Evolutionary conservation across 2,113 vertebrate species (phyloP).

Genomic region (Alectura lathami): DNA sequence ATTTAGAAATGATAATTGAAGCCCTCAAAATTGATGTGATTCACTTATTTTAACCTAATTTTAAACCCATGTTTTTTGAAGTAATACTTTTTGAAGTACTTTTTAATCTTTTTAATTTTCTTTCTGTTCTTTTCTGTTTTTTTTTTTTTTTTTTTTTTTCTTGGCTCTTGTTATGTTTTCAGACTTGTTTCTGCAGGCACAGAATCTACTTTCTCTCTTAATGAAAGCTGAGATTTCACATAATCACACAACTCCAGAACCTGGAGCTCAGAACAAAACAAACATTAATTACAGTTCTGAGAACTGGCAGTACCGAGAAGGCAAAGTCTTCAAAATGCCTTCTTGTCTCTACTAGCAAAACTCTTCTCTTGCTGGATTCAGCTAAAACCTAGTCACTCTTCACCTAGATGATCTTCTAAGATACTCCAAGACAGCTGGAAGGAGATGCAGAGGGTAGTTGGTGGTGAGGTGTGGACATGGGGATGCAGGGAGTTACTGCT

Average conservation of each 20-base stretch:
- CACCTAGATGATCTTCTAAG: not conserved
- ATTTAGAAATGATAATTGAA: not conserved
- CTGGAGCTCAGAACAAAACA: slow-evolving; percentile 6
- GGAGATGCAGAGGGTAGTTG: not conserved
- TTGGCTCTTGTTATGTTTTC: slow-evolving; percentile 8
- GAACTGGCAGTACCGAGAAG: not conserved
- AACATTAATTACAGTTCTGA: slow-evolving; percentile 14
- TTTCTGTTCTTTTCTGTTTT: not conserved
- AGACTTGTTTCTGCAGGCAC: slow-evolving; percentile 31
- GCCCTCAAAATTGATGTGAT: not conserved
- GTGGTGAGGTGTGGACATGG: not conserved
- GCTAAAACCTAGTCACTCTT: not conserved
- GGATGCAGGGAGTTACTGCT: not conserved
- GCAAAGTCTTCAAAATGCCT: not conserved
- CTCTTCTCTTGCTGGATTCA: not conserved
- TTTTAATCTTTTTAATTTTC: not conserved
- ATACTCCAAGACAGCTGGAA: not conserved
- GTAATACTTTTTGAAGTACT: not conserved
- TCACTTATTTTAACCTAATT: not conserved
- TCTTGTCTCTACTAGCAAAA: slow-evolving; percentile 1
- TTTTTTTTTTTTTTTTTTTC: too few relatives aligned
- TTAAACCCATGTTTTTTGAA: not conserved
- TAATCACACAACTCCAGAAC: not conserved
- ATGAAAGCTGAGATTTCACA: slow-evolving; percentile 32
- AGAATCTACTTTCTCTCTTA: slow-evolving; percentile 17